Base-by-base conservation (phyloP, 2,888 invertebrate genomes). In the Hetaerina titia region DNA sequence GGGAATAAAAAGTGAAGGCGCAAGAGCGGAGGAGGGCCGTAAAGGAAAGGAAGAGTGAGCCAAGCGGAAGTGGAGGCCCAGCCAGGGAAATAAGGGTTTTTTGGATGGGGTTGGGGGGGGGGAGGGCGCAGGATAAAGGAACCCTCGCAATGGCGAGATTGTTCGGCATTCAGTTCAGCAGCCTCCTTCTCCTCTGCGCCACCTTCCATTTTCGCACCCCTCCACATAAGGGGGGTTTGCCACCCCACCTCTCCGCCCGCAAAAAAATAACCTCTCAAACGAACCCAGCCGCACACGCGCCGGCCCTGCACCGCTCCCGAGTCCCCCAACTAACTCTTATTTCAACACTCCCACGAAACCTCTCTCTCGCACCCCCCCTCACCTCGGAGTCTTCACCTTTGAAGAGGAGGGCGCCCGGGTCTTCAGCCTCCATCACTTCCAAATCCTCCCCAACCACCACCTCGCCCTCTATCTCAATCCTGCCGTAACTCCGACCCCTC, bases 51-150 rank as follows among this genome's bases (percentile, higher is more conserved):
- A n/a, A n/a, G n/a, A n/a, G 69, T n/a, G n/a, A 8, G 69, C 9
- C n/a, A 69, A 13, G 69, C 7, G 22, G 69, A 69, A 69, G 22
- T 69, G 63, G 11, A 1, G 69, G 9, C n/a, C 8, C n/a, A 69
- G n/a, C 69, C 69, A n/a, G 69, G 69, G 69, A 69, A 69, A 69
- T 69, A 69, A 69, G 69, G 69, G 69, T 69, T n/a, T 69, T n/a
- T 22, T 22, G 17, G 69, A 69, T 1, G 45, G 45, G 4, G 45
- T 1, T 1, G 45, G 45, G 45, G 45, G 4, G 45, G 45, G 2
- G 45, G 45, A 45, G 45, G 45, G 45, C 45, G 45, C 45, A 4
- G 45, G 45, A 45, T 45, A 45, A 45, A 45, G 45, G 45, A 45
- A 45, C 69, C 69, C 9, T n/a, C n/a, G 69, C n/a, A n/a, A n/a